Evolutionary conservation across 1,140 invertebrate species (phyloP).

Genomic region (Mamestra configurata): DNA sequence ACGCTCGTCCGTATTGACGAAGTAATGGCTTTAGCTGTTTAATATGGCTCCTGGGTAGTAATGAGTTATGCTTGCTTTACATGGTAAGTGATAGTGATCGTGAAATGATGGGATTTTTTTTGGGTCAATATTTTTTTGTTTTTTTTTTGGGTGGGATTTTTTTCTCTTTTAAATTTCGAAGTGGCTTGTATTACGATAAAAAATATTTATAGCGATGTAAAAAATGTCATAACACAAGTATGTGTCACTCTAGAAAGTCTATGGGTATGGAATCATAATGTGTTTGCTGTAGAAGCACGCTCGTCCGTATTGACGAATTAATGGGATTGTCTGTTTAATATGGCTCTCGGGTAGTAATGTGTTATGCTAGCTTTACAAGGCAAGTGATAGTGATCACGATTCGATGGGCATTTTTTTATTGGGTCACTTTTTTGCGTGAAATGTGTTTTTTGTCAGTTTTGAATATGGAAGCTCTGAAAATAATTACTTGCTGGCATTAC

Average conservation of each 20-base stretch:
- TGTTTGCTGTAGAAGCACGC: background rate
- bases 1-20: slow-evolving; percentile 2
- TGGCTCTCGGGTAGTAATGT: background rate
- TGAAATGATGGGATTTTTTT: background rate
- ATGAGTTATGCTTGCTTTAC: background rate
- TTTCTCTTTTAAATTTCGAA: too few species aligned
- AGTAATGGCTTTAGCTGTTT: background rate
- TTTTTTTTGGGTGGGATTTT: too few species aligned
- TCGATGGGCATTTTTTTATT: background rate
- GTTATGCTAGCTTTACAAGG: background rate
- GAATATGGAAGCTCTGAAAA: too few species aligned
- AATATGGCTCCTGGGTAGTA: background rate
- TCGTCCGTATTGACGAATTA: slow-evolving; percentile 5
- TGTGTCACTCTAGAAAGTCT: too few species aligned
- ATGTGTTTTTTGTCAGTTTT: too few species aligned
- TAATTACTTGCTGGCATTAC: too few species aligned
- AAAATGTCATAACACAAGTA: too few species aligned
- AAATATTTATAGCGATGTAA: too few species aligned
- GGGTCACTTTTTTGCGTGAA: background rate
- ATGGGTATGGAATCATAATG: slow-evolving; percentile 27
- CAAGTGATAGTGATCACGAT: slow-evolving; percentile 12
- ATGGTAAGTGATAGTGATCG: slow-evolving; percentile 8
- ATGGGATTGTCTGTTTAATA: slow-evolving; percentile 7
- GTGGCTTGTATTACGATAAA: too few species aligned
- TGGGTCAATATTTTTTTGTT: background rate